phyloP scores from a whole-genome alignment of 2,888 invertebrate genomes.

The Nemotelus pantherinus region DNA sequence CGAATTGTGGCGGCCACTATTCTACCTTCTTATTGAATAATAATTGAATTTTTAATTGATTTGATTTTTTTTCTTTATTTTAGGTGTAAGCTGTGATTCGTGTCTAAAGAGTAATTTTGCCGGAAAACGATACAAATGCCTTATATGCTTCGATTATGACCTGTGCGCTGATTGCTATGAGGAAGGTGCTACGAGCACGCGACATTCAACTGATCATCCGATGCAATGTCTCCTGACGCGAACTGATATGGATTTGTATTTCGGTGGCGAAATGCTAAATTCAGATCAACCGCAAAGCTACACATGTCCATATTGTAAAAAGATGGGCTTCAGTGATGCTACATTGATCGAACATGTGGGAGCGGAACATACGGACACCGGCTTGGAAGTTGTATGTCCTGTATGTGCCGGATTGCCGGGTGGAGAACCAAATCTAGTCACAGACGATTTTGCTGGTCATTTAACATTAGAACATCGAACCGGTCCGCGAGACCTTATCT shows the following conservation, averaged over 20 bases:
- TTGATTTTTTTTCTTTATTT: conserved; percentile 57
- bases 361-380: conserved; percentile 90
- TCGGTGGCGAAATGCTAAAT: conserved; percentile 92
- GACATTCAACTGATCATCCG: conserved; percentile 96
- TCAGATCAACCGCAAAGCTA: conserved; percentile 95
- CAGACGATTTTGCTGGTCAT: conserved; percentile 97
- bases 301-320: conserved; percentile 97
- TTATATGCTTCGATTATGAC: conserved; percentile 99
- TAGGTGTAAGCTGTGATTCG: conserved; percentile 99
- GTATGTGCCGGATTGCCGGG: conserved; percentile 96
- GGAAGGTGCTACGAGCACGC: conserved; percentile 87
- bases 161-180: conserved; percentile 97
- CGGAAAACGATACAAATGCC: conserved; percentile 98
- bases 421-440: conserved; percentile 96
- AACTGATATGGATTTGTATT: conserved; percentile 95
- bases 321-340: conserved; percentile 94
- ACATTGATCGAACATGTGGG: conserved; percentile 91
- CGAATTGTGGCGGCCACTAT: too few species aligned
- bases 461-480: conserved; percentile 92
- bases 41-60: too few species aligned
- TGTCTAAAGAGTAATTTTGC: conserved; percentile 98
- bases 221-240: conserved; percentile 99
- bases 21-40: too few species aligned
- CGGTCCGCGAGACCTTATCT: conserved; percentile 89
- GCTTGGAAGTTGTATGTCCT: conserved; percentile 96